Evolutionary conservation across 2,888 invertebrate genomes (phyloP), one percentile per base, ranked within the genome.

Genomic region (Pasiphila rectangulata): DNA sequence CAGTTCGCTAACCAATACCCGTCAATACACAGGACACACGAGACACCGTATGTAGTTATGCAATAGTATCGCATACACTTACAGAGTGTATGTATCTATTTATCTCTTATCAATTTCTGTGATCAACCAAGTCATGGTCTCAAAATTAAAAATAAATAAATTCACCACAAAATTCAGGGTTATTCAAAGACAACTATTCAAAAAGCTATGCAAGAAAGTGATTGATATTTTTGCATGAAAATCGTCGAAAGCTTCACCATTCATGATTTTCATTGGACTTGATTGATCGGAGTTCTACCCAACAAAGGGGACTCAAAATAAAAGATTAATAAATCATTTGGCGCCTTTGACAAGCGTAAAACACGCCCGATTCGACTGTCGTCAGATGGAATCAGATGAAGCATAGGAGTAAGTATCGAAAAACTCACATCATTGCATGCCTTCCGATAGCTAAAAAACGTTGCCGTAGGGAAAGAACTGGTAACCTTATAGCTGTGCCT

Each of bases 241-340:
- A 19, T 32, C 32, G 17, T 32, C 17, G 10, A 32, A 15, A 32
- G 6, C 32, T 17, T 32, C 32, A 32, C 17, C 1, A 32, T 16
- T 17, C 32, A 2, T 17, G 17, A 32, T 32, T 32, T 32, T 10
- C 32, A 32, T n/a, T n/a, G n/a, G 32, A 2, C 9, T 19, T 32
- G 17, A 32, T 32, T 32, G 32, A 32, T 10, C 32, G 32, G 32
- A 32, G 10, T 19, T 1, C 17, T 16, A 32, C 9, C 10, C 17
- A 32, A 32, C 32, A 32, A 32, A 32, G 17, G 32, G 12, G 13
- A 5, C 32, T 10, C 32, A 32, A 32, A 32, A 32, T 32, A 32
- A 32, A 32, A 32, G 49, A 43, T 49, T 51, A 53, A 57, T 55
- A 53, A 55, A 53, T 55, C 55, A 53, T 53, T n/a, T 40, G 49